Evolutionary conservation across 2,113 vertebrate species (phyloP).

Genomic region (Steatornis caripensis): DNA sequence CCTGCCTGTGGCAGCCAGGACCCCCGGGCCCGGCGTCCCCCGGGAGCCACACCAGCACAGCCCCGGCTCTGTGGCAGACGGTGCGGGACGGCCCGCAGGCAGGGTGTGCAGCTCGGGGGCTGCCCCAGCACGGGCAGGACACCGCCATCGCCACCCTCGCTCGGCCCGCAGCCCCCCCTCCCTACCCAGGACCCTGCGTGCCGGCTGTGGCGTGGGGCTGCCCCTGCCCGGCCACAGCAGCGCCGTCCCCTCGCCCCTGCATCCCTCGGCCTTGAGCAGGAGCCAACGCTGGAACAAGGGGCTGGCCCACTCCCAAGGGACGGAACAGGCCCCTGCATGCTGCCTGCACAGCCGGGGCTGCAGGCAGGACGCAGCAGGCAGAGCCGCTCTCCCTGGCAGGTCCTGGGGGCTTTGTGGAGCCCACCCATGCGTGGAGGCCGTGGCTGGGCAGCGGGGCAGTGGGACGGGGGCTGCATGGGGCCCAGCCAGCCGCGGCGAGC

Average conservation of each 20-base stretch:
- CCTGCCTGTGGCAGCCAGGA: not conserved
- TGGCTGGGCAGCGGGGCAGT: not conserved
- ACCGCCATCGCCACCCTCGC: fast-evolving
- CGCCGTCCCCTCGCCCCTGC: not conserved
- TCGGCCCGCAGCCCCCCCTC: fast-evolving
- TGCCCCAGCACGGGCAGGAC: not conserved
- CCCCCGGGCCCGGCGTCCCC: fast-evolving
- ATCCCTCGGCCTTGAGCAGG: not conserved
- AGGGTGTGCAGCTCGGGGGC: not conserved
- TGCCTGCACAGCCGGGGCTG: not conserved
- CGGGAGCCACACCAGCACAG: not conserved
- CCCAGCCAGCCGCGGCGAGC: not conserved
- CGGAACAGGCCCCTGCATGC: fast-evolving
- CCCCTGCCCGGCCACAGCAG: not conserved
- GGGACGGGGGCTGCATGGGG: not conserved
- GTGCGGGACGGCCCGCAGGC: not conserved
- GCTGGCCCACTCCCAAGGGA: not conserved
- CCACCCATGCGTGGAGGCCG: fast-evolving
- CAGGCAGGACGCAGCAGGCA: not conserved
- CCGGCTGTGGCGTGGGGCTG: too few relatives aligned
- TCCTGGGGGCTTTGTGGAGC: not conserved
- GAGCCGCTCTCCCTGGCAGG: fast-evolving
- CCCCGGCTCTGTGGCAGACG: fast-evolving
- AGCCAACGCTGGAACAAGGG: not conserved
- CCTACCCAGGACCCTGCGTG: fast-evolving